Conservation (phyloP, 1,140 invertebrate genomes). For the Drosophila pseudoananassae region DNA sequence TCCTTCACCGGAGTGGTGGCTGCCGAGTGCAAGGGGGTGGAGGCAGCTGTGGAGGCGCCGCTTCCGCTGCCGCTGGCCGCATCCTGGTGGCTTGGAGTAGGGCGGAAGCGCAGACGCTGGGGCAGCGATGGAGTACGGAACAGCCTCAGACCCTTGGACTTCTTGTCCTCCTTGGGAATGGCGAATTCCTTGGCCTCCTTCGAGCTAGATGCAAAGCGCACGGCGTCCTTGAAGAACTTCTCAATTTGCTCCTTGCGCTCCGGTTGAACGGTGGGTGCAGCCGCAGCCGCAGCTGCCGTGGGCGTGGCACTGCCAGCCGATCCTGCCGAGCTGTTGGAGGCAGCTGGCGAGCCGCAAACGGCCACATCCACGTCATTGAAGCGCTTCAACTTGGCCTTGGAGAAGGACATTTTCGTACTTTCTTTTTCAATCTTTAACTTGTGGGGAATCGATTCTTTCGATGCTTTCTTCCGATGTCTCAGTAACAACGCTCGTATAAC, state of each 20-base stretch:
- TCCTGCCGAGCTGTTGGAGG: slow-evolving; percentile 58
- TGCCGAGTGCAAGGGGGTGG: slow-evolving; percentile 74
- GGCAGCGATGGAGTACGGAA: slow-evolving; percentile 82
- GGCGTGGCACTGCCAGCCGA: slow-evolving; percentile 64
- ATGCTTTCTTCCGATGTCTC: neutral
- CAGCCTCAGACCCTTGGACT: slow-evolving; percentile 74
- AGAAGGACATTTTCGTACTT: slow-evolving; percentile 69
- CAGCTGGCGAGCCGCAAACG: slow-evolving; percentile 71
- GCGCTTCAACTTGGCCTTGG: slow-evolving; percentile 83
- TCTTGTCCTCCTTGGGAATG: slow-evolving; percentile 81
- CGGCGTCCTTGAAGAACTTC: slow-evolving; percentile 83
- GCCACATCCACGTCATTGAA: slow-evolving; percentile 81
- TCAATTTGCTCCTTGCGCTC: slow-evolving; percentile 83
- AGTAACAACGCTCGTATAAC: slow-evolving; percentile 42
- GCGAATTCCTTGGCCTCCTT: slow-evolving; percentile 82
- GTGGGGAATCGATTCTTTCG: slow-evolving; percentile 27
- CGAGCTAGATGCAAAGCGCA: slow-evolving; percentile 70
- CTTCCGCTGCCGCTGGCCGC: slow-evolving; percentile 32
- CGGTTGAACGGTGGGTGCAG: slow-evolving; percentile 39
- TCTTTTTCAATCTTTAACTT: slow-evolving; percentile 7
- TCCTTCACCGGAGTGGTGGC: slow-evolving; percentile 79
- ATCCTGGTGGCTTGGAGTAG: slow-evolving; percentile 60
- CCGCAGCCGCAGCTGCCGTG: slow-evolving; percentile 37
- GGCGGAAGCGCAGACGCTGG: slow-evolving; percentile 79
- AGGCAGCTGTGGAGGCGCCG: slow-evolving; percentile 66